Evolutionary conservation across 2,888 invertebrate genomes (phyloP).

Genomic region (Phlogophora meticulosa): DNA sequence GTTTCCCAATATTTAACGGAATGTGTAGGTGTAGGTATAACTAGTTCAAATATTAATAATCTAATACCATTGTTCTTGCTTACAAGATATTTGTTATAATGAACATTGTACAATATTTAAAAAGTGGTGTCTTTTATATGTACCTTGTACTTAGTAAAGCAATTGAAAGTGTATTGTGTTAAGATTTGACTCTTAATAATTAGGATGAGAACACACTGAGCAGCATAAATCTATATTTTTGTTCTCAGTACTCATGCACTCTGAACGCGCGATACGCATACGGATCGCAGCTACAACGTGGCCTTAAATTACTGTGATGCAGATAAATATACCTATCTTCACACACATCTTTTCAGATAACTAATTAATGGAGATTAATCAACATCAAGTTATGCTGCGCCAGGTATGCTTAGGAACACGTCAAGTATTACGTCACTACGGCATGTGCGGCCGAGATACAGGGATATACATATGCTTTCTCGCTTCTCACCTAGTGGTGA

Average conservation of each 20-base stretch:
- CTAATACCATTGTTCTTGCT: conserved; percentile 23
- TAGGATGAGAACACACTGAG: conserved; percentile 33
- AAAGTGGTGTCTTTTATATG: conserved; percentile 11
- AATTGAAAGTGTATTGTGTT: conserved; percentile 21
- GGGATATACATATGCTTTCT: no score
- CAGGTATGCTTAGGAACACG: no score
- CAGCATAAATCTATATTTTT: conserved; percentile 14
- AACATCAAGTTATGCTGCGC: conserved; percentile 4
- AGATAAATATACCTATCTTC: conserved; percentile 7
- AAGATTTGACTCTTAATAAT: conserved; percentile 6
- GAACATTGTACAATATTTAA: conserved; percentile 16
- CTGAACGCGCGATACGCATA: neutral
- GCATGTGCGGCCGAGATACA: no score
- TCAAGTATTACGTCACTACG: no score
- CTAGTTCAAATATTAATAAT: conserved; percentile 23
- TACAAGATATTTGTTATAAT: conserved; percentile 25
- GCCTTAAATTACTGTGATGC: conserved; percentile 25
- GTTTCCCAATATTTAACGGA: neutral
- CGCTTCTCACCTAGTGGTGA: no score
- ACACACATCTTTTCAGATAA: conserved; percentile 7
- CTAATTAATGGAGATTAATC: neutral
- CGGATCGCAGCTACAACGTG: conserved; percentile 6
- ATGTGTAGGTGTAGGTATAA: neutral
- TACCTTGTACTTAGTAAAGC: conserved; percentile 29
- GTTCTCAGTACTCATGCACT: conserved; percentile 9